Conservation (phyloP, 1,140 invertebrate genomes). For the Onthophagus taurus region DNA sequence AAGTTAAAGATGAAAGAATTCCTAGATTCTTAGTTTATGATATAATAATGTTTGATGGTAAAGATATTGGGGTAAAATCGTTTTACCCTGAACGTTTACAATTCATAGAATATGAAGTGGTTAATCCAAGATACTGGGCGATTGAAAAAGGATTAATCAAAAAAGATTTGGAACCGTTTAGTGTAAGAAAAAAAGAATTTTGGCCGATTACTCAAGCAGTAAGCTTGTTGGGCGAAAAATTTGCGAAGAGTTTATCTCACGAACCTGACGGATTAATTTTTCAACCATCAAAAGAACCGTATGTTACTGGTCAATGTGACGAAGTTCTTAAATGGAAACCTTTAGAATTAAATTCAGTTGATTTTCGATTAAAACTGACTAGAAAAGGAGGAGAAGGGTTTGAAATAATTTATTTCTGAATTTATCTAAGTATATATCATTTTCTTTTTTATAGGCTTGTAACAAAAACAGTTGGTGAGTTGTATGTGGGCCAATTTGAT, state of each 20-base stretch:
- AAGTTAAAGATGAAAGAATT: constrained; percentile 58
- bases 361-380: constrained; percentile 83
- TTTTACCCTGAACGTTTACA: constrained; percentile 68
- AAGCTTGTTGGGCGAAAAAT: constrained; percentile 75
- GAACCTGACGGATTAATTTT: constrained; percentile 98
- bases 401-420: constrained; percentile 35
- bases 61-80: constrained; percentile 64
- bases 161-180: constrained; percentile 74
- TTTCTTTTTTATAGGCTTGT: constrained; percentile 52
- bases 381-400: constrained; percentile 64
- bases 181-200: constrained; percentile 80
- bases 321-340: constrained; percentile 98
- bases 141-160: constrained; percentile 66
- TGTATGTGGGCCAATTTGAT: constrained; percentile 68
- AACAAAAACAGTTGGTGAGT: constrained; percentile 59
- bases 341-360: constrained; percentile 83
- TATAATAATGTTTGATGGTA: constrained; percentile 73
- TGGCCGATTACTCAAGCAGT: constrained; percentile 65
- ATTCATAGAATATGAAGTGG: constrained; percentile 66
- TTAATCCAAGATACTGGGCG: constrained; percentile 60
- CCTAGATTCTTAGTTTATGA: constrained; percentile 95
- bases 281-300: constrained; percentile 82
- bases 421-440: constrained; percentile 5
- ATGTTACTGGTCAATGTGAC: constrained; percentile 70
- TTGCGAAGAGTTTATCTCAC: constrained; percentile 75